Conservation (phyloP, 2,113 vertebrate species). For the Podilymbus podiceps region DNA sequence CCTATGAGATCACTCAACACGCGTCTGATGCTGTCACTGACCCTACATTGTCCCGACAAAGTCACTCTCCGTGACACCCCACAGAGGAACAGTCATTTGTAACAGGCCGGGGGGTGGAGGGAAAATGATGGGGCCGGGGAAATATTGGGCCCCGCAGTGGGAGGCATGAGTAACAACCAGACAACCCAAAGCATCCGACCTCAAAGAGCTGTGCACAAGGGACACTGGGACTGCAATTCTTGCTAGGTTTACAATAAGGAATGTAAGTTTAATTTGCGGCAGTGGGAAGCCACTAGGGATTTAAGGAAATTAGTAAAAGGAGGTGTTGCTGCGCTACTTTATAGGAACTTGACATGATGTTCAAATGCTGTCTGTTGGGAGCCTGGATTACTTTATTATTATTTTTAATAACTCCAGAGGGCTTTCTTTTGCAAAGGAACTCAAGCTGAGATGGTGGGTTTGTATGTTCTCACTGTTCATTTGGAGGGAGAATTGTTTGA, state of each 20-base stretch:
- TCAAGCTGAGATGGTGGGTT: constrained; percentile 65
- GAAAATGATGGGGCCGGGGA: constrained; percentile 29
- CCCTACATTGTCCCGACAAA: constrained; percentile 26
- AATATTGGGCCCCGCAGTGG: not conserved
- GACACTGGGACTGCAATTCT: not conserved
- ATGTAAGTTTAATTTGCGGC: constrained; percentile 41
- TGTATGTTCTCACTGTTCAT: constrained; percentile 64
- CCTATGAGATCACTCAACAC: constrained; percentile 39
- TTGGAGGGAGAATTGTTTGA: constrained; percentile 59
- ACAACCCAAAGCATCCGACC: constrained; percentile 25
- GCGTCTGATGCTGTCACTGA: constrained; percentile 29
- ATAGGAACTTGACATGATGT: constrained; percentile 47
- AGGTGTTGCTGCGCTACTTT: constrained; percentile 43
- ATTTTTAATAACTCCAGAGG: constrained; percentile 59
- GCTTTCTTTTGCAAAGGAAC: constrained; percentile 60
- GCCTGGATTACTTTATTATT: constrained; percentile 45
- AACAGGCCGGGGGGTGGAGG: not conserved
- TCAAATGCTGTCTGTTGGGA: constrained; percentile 46
- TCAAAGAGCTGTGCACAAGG: constrained; percentile 26
- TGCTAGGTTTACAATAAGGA: constrained; percentile 46
- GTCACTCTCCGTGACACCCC: not conserved
- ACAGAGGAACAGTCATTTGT: constrained; percentile 20
- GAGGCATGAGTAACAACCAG: constrained; percentile 16
- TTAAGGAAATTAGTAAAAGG: constrained; percentile 52
- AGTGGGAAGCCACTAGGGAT: constrained; percentile 7